Percentiles rank a stretch among this genome's conserved stretches.
These are phyloP conservation scores for Papilio dardanus DNA, from an alignment of 1,140 invertebrate species.

Conservation along the genomic window DNA sequence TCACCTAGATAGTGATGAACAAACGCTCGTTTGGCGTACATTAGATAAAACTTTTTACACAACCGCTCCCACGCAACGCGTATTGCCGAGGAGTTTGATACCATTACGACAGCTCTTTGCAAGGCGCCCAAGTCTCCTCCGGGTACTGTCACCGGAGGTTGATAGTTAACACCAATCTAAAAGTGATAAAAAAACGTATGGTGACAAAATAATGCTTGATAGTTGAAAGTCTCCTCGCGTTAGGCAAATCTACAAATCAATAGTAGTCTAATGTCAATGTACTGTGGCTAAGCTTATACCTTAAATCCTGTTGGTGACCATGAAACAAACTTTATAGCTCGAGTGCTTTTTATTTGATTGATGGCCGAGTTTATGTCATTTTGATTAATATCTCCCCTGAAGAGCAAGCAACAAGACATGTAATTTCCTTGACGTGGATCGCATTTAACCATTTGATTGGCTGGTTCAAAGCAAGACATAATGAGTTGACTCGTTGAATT, in stretches of 20 bases:
- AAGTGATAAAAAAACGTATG: conserved; percentile 29
- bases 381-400: conserved; percentile 85
- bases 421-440: conserved; percentile 87
- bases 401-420: conserved; percentile 91
- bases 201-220: background rate
- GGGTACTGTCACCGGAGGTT: conserved; percentile 88
- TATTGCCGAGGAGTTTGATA: conserved; percentile 90
- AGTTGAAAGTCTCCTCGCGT: background rate
- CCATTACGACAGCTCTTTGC: conserved; percentile 88
- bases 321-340: conserved; percentile 87
- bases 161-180: conserved; percentile 86
- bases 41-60: conserved; percentile 87
- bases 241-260: background rate
- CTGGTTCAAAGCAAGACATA: conserved; percentile 90
- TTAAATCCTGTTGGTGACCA: conserved; percentile 90
- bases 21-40: conserved; percentile 89
- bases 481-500: conserved; percentile 88
- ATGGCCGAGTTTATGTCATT: conserved; percentile 89
- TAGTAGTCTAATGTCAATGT: too few species aligned
- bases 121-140: conserved; percentile 88
- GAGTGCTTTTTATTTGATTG: conserved; percentile 86
- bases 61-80: conserved; percentile 88
- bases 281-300: conserved; percentile 54
- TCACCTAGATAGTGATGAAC: conserved; percentile 91
- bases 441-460: conserved; percentile 92